These are phyloP conservation scores for Monopis laevigella DNA, from an alignment of 2,888 invertebrate species.

Conservation along the genomic window DNA sequence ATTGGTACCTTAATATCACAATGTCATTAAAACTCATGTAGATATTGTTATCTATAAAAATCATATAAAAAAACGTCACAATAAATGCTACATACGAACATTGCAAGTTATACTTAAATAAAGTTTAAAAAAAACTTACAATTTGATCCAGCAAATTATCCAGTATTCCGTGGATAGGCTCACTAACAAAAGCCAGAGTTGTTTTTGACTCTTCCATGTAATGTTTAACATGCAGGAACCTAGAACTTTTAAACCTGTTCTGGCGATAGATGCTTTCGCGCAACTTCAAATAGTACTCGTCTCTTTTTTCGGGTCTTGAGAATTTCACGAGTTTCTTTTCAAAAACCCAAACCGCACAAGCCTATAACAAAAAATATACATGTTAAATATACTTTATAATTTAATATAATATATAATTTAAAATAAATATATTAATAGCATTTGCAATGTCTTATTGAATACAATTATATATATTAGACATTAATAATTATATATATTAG, in stretches of 20 bases:
- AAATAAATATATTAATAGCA: no score
- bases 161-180: slow-evolving; percentile 88
- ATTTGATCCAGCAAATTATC: slow-evolving; percentile 89
- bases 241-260: slow-evolving; percentile 86
- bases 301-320: slow-evolving; percentile 91
- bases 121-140: slow-evolving; percentile 53
- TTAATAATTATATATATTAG: no score
- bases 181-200: slow-evolving; percentile 93
- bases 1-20: no score
- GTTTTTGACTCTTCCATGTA: slow-evolving; percentile 84
- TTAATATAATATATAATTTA: no score
- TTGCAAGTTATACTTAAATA: not conserved
- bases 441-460: no score
- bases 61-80: no score
- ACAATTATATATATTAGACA: no score
- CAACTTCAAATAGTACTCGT: slow-evolving; percentile 89
- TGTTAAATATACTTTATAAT: no score
- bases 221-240: slow-evolving; percentile 77
- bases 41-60: no score
- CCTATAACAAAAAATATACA: slow-evolving; percentile 66
- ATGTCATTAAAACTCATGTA: no score
- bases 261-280: slow-evolving; percentile 81
- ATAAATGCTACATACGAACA: no score
- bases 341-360: slow-evolving; percentile 92
- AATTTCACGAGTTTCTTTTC: slow-evolving; percentile 93